phyloP scores from a whole-genome alignment of 1,140 invertebrate genomes.

The Acromyrmex echinatior region DNA sequence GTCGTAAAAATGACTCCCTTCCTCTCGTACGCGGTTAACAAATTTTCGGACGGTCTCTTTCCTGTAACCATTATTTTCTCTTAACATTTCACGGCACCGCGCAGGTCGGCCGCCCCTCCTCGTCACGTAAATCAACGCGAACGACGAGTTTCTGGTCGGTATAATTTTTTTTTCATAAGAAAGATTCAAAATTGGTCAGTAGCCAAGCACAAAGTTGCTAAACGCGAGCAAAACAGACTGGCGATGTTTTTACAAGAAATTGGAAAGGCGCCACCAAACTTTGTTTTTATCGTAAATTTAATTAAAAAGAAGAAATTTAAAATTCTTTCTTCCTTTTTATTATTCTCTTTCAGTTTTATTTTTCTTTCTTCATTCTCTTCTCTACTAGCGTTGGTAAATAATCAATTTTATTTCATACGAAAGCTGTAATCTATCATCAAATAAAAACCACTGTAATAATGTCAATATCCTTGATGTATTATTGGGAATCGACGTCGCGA shows the following conservation, averaged over 20 bases:
- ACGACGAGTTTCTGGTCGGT: conserved; percentile 16
- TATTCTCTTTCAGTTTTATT: not conserved
- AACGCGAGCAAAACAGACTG: conserved; percentile 18
- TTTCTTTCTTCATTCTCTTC: not conserved
- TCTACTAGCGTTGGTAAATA: not conserved
- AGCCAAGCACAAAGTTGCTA: conserved; percentile 38
- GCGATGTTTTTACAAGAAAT: conserved; percentile 25
- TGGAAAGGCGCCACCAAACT: not conserved
- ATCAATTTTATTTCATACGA: not conserved
- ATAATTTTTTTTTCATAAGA: conserved; percentile 22
- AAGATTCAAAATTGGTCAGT: conserved; percentile 34
- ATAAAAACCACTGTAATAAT: not conserved
- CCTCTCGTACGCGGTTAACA: conserved; percentile 66
- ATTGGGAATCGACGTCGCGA: conserved; percentile 5
- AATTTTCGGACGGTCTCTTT: conserved; percentile 67
- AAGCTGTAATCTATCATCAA: not conserved
- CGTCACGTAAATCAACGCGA: conserved; percentile 45
- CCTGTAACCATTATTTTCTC: conserved; percentile 67
- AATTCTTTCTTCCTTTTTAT: not conserved
- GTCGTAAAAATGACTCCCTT: conserved; percentile 68
- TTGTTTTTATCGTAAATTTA: conserved; percentile 27
- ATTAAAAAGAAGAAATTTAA: conserved; percentile 16
- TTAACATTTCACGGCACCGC: conserved; percentile 40
- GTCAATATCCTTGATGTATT: not conserved
- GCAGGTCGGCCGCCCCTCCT: not conserved